Percentiles rank a stretch among this genome's conserved stretches.
phyloP scores from a whole-genome alignment of 2,113 vertebrate species.

The Podarcis muralis region DNA sequence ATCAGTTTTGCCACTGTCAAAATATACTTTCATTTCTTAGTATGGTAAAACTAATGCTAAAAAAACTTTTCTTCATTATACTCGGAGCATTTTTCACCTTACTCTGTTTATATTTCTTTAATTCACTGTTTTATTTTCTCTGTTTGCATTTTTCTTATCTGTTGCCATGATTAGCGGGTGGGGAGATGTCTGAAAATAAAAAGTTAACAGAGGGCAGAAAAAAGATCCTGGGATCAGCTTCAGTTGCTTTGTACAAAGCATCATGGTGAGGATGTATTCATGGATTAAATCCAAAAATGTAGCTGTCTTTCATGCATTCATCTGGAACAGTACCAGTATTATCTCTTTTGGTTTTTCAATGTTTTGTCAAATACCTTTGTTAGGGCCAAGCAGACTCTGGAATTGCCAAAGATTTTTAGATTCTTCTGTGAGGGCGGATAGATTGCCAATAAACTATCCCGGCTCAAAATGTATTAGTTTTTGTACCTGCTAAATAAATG shows the following conservation, averaged over 20 bases:
- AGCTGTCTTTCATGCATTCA: background rate
- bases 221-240: background rate
- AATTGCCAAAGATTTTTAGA: slow-evolving; percentile 8
- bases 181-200: background rate
- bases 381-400: background rate
- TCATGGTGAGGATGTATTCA: background rate
- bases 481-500: background rate
- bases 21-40: background rate
- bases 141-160: background rate
- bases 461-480: background rate
- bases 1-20: background rate
- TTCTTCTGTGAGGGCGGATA: background rate
- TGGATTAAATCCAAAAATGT: slow-evolving; percentile 6
- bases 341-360: background rate
- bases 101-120: background rate
- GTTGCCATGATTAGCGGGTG: background rate
- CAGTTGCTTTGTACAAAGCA: background rate
- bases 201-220: background rate
- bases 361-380: background rate
- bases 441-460: background rate
- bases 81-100: too few relatives aligned
- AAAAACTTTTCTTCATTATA: background rate
- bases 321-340: slow-evolving; percentile 12
- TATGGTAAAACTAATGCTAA: background rate
- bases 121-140: background rate